Percentiles rank a stretch among this genome's conserved stretches.
Conservation (phyloP, 53 echinoderm and acorn worm species). For the Echinometra lucunter region DNA sequence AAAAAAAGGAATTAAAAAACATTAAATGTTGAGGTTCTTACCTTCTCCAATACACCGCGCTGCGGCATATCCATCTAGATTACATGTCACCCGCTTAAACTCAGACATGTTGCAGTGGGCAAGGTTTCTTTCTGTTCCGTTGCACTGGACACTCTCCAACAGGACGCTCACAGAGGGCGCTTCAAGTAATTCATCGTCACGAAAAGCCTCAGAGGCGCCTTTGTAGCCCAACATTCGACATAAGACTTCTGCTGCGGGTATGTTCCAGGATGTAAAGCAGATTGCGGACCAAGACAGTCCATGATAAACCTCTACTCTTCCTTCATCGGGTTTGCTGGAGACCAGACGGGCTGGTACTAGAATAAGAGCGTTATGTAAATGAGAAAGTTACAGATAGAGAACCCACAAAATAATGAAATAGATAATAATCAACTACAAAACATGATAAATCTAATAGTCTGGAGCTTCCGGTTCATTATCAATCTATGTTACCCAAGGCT, state of each 20-base stretch:
- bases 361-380: too few species aligned
- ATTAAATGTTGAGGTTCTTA: not conserved
- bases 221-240: not conserved
- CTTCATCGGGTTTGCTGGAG: not conserved
- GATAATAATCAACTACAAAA: too few species aligned
- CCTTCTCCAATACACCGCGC: not conserved
- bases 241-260: not conserved
- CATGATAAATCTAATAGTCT: too few species aligned
- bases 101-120: constrained; percentile 20
- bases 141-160: not conserved
- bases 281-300: constrained; percentile 3
- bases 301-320: constrained; percentile 5
- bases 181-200: not conserved
- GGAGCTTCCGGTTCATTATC: too few species aligned
- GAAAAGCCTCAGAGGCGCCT: not conserved
- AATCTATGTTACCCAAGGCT: too few species aligned
- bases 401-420: too few species aligned
- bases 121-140: constrained; percentile 11
- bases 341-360: not conserved
- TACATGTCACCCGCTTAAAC: not conserved
- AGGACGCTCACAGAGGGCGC: not conserved
- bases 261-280: not conserved
- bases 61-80: not conserved
- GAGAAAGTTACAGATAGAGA: too few species aligned
- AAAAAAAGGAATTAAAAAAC: too few species aligned